A percentile compares a stretch with the other conserved stretches of the same genome.
Evolutionary conservation across 2,113 vertebrate genomes (phyloP).

Genomic region (Tenebrosternarchus preto): DNA sequence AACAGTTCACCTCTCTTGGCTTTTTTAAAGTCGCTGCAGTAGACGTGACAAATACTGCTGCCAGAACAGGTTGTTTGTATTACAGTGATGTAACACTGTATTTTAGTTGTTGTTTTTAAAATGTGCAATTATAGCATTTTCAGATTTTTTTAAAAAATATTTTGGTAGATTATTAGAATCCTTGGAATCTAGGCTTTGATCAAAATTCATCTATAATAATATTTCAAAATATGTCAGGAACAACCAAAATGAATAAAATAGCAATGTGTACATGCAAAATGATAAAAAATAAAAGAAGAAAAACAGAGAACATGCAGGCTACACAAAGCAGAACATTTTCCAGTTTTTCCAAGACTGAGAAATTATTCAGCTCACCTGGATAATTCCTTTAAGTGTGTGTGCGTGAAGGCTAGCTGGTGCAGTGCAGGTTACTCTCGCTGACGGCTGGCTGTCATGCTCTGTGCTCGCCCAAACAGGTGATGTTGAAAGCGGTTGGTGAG

Average conservation of each 20-base stretch:
- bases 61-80: neutral
- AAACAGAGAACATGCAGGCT: too few species aligned
- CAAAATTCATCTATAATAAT: neutral
- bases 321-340: too few species aligned
- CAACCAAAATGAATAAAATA: neutral
- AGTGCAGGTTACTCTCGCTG: slow-evolving; percentile 23
- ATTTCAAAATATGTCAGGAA: neutral
- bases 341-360: neutral
- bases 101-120: neutral
- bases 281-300: neutral
- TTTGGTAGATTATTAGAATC: neutral
- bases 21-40: slow-evolving; percentile 49
- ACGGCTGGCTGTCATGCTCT: slow-evolving; percentile 40
- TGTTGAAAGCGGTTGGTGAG: neutral
- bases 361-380: slow-evolving; percentile 21
- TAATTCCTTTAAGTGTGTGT: neutral
- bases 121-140: neutral
- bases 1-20: slow-evolving; percentile 50
- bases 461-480: slow-evolving; percentile 13
- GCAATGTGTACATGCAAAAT: neutral
- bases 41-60: neutral
- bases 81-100: neutral
- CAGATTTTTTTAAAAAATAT: neutral
- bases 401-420: neutral
- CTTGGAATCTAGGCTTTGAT: neutral